A percentile compares a stretch with the other conserved stretches of the same genome.
Evolutionary conservation across 2,888 invertebrate genomes (phyloP).

Genomic region (Caenorhabditis becei): DNA sequence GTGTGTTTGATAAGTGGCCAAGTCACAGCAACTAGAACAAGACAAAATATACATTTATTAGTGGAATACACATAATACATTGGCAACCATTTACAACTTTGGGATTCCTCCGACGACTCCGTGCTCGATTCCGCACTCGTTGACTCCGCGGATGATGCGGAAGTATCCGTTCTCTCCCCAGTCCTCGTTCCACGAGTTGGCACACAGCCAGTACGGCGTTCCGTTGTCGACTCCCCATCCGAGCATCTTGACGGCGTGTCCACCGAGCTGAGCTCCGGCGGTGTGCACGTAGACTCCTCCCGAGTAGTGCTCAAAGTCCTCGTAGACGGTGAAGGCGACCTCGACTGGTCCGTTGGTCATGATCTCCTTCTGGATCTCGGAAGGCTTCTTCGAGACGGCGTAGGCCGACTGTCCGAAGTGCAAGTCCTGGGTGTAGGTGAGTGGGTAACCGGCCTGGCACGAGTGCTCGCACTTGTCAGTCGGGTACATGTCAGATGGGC

Average conservation of each 20-base stretch:
- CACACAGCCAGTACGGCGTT: conserved; percentile 91
- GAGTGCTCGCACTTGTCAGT: conserved; percentile 45
- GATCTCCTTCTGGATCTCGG: conserved; percentile 86
- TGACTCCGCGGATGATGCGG: conserved; percentile 66
- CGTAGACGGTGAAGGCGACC: conserved; percentile 91
- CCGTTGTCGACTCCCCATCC: conserved; percentile 90
- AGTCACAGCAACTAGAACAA: no score
- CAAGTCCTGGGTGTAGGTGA: conserved; percentile 42
- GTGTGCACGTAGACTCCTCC: conserved; percentile 84
- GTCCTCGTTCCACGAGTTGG: conserved; percentile 93
- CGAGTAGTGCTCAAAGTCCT: conserved; percentile 90
- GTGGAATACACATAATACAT: conserved; percentile 5
- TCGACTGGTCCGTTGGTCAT: conserved; percentile 89
- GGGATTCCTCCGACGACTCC: conserved; percentile 67
- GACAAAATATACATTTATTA: conserved; percentile 5
- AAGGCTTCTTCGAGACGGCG: conserved; percentile 52
- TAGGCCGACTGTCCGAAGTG: conserved; percentile 54
- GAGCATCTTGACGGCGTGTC: conserved; percentile 90
- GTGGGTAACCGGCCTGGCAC: conserved; percentile 43
- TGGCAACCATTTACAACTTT: conserved; percentile 82
- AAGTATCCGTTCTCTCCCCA: conserved; percentile 88
- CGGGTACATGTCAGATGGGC: conserved; percentile 48
- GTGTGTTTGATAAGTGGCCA: neutral
- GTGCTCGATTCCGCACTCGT: conserved; percentile 70
- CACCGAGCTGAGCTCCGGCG: conserved; percentile 86